Base-by-base conservation (phyloP, 2,888 invertebrate genomes). In the Acrobasis consociella region DNA sequence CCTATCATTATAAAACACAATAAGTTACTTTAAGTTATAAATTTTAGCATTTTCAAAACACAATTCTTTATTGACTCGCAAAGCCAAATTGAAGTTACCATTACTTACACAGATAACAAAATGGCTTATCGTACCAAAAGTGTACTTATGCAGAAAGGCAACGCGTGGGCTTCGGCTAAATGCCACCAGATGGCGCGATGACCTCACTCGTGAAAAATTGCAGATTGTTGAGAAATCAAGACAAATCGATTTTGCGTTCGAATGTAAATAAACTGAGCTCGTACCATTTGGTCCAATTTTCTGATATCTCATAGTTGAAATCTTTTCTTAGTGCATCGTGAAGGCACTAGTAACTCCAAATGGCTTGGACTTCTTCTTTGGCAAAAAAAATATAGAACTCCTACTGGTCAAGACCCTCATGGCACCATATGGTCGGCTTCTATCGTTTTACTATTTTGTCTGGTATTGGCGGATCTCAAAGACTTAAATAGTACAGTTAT, bases 131-230 rank as follows among this genome's bases (percentile, higher is more conserved):
- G 17, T 11, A 42, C 55, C 55, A 39, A 56, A 56, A 22, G 17
- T 17, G 55, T 39, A 42, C 22, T 13, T 56, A 16, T 11, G 17
- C 51, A 31, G 51, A 51, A 31, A 42, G 56, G 56, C 39, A 39
- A 56, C 5, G 56, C 56, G 56, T 56, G 56, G 56, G 56, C 46
- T 42, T 15, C 42, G 5, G 46, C 15, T 17, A 22, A 56, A 67
- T 72, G 52, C 63, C 62, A 63, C 69, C 69, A 69, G 70, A 72
- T 70, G 64, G 67, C 69, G 65, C 9, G 17, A 17, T 56, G 56
- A 56, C 56, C 56, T 56, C 56, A 56, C 42, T 17, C 9, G 15
- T 22, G 17, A 56, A 56, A 52, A 46, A 56, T n/a, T 56, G 39
- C 16, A 16, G n/a, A 17, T 13, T 16, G 13, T 22, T 11, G 17